phyloP scores from a whole-genome alignment of 2,888 invertebrate genomes.

The Congeria kusceri region DNA sequence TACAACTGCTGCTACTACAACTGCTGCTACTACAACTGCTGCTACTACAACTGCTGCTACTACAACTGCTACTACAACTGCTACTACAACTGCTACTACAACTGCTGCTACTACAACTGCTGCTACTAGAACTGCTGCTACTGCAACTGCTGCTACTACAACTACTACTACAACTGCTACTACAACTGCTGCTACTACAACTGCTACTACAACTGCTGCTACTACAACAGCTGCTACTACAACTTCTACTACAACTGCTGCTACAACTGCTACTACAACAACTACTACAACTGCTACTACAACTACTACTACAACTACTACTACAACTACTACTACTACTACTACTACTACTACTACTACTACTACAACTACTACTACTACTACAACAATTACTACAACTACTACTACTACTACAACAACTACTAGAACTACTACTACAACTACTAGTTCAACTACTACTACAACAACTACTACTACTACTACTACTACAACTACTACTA shows the following conservation, averaged over 20 bases:
- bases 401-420: constrained; percentile 1
- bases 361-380: constrained; percentile 1
- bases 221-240: too few relatives aligned
- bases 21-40: too few relatives aligned
- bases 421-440: neutral
- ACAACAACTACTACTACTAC: neutral
- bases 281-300: constrained; percentile 5
- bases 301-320: neutral
- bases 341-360: constrained; percentile 8
- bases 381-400: constrained; percentile 1
- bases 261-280: neutral
- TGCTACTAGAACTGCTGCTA: too few relatives aligned
- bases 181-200: too few relatives aligned
- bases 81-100: too few relatives aligned
- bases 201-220: too few relatives aligned
- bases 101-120: too few relatives aligned
- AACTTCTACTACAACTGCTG: neutral
- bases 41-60: too few relatives aligned
- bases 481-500: neutral
- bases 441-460: constrained; percentile 2
- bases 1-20: too few relatives aligned
- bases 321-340: constrained; percentile 5
- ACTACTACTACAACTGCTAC: too few relatives aligned
- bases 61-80: too few relatives aligned
- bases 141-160: too few relatives aligned